These are phyloP conservation scores for Chionodraco myersi DNA, from an alignment of 2,113 vertebrate genomes.

Conservation along the genomic window DNA sequence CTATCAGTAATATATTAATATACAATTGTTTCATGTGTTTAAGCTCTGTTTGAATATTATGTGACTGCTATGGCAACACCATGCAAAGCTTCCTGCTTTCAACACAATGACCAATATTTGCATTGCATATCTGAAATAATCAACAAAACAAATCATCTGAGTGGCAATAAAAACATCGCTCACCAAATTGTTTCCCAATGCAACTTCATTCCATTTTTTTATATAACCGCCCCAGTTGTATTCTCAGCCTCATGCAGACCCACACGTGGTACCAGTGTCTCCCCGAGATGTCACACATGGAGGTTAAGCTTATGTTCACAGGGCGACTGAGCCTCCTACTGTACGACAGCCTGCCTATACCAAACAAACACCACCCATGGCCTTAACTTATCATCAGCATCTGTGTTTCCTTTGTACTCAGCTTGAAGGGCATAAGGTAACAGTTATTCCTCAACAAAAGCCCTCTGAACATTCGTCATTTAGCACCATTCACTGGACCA, in stretches of 20 bases:
- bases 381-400: conserved; percentile 6
- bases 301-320: conserved; percentile 27
- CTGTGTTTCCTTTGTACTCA: conserved; percentile 1
- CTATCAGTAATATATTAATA: not conserved
- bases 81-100: conserved; percentile 25
- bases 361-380: conserved; percentile 31
- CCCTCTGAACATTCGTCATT: no score
- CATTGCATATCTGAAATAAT: conserved; percentile 4
- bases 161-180: not conserved
- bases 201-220: not conserved
- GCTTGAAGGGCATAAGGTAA: not conserved
- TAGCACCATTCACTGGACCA: not conserved
- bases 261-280: conserved; percentile 3
- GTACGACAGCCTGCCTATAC: conserved; percentile 15
- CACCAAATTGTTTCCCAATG: not conserved
- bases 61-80: conserved; percentile 29
- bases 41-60: conserved; percentile 4
- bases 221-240: not conserved
- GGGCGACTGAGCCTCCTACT: conserved; percentile 9
- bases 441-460: not conserved
- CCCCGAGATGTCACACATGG: not conserved
- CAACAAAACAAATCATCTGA: not conserved
- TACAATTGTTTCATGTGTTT: not conserved
- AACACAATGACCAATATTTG: conserved; percentile 43
- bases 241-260: conserved; percentile 6